Percentiles rank a stretch among this genome's conserved stretches.
Evolutionary conservation across 2,113 vertebrate genomes (phyloP).

Genomic region (Acrocephalus kingi): DNA sequence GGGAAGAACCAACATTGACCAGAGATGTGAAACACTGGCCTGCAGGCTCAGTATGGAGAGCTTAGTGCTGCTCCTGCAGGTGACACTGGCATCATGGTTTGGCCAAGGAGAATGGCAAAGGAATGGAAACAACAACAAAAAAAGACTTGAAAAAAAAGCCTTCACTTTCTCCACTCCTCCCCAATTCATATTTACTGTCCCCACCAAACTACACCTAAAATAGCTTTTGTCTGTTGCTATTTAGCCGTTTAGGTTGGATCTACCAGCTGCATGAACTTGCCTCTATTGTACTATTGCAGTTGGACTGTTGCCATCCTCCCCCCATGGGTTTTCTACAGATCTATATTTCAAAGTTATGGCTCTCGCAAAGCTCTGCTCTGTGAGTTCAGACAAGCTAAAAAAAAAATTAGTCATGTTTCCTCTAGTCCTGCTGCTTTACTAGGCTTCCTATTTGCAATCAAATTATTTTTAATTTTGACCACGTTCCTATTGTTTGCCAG

Average conservation of each 20-base stretch:
- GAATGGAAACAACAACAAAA: background rate
- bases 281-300: constrained; percentile 39
- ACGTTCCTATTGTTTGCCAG: constrained; percentile 62
- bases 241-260: background rate
- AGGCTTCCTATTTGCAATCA: constrained; percentile 69
- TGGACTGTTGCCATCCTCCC: constrained; percentile 42
- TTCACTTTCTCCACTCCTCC: constrained; percentile 28
- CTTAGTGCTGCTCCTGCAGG: background rate
- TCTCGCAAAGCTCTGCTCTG: constrained; percentile 34
- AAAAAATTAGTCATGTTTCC: constrained; percentile 71
- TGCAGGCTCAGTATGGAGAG: background rate
- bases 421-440: constrained; percentile 54
- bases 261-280: constrained; percentile 29
- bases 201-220: constrained; percentile 31
- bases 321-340: constrained; percentile 49
- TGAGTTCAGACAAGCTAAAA: constrained; percentile 44
- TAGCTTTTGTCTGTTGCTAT: constrained; percentile 25
- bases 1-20: background rate
- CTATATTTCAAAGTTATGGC: constrained; percentile 58
- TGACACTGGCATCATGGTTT: background rate
- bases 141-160: background rate
- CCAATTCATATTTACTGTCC: background rate
- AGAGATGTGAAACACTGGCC: background rate
- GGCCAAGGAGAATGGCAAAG: background rate
- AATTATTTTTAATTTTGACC: constrained; percentile 72